phyloP scores from a whole-genome alignment of 2,797 vertebrate genomes.

The Ctenopoma kingsleyae region DNA sequence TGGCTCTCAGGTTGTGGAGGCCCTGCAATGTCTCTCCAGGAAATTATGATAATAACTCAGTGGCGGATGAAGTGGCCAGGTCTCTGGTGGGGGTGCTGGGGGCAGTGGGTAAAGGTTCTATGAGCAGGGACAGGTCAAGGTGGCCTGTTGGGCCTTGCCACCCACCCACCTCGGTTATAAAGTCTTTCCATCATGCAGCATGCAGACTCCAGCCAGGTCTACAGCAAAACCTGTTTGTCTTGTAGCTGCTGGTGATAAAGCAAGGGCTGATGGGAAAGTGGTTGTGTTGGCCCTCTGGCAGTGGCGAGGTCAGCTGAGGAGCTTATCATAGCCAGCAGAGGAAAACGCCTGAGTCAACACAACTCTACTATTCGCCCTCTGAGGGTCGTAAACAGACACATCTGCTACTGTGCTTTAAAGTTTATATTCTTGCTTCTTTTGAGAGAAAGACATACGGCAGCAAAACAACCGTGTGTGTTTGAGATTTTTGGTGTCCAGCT shows the following conservation, averaged over 20 bases:
- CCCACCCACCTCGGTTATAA: conserved; percentile 68
- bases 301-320: conserved; percentile 69
- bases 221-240: conserved; percentile 76
- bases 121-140: conserved; percentile 86
- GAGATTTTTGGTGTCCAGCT: conserved; percentile 46
- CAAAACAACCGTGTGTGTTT: conserved; percentile 35
- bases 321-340: conserved; percentile 63
- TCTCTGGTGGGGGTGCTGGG: conserved; percentile 48
- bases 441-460: conserved; percentile 45
- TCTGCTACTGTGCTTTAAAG: conserved; percentile 56
- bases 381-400: conserved; percentile 62
- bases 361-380: conserved; percentile 65
- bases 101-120: conserved; percentile 63
- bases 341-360: conserved; percentile 78
- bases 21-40: conserved; percentile 79
- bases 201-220: conserved; percentile 66
- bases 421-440: conserved; percentile 55
- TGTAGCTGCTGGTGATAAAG: conserved; percentile 73
- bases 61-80: conserved; percentile 72
- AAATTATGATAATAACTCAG: conserved; percentile 92
- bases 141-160: conserved; percentile 72
- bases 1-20: conserved; percentile 74
- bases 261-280: conserved; percentile 70
- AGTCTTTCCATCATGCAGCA: conserved; percentile 75
- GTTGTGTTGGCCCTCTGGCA: conserved; percentile 51